Percentiles rank a stretch among this genome's conserved stretches.
Evolutionary conservation across 2,797 vertebrate genomes (phyloP).

Genomic region (Clarias fuscus): DNA sequence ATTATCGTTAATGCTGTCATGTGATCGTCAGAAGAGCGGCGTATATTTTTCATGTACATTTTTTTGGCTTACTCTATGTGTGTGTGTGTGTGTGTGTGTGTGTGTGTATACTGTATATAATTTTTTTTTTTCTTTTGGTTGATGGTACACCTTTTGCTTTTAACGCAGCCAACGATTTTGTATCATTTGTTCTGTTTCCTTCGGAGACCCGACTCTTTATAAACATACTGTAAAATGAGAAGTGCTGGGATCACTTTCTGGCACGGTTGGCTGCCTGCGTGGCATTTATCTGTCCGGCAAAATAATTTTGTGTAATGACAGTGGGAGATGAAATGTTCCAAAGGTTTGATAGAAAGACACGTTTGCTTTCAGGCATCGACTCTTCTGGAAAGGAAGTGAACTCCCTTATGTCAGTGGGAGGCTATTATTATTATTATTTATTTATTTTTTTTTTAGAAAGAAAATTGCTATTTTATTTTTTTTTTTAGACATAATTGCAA

Average conservation of each 20-base stretch:
- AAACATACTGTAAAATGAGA: constrained; percentile 19
- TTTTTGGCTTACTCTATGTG: too few species aligned
- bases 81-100: too few species aligned
- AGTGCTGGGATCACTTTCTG: neutral
- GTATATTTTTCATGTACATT: too few species aligned
- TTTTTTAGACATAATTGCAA: neutral
- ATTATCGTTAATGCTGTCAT: too few species aligned
- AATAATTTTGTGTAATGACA: constrained; percentile 36
- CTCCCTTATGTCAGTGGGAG: neutral
- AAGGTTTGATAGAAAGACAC: constrained; percentile 20
- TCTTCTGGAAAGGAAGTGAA: neutral
- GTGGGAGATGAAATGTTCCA: constrained; percentile 23
- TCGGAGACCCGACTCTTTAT: neutral
- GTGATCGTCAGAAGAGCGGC: too few species aligned
- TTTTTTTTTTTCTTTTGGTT: neutral
- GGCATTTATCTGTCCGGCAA: constrained; percentile 21
- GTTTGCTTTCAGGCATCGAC: constrained; percentile 15
- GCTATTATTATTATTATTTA: neutral
- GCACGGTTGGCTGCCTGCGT: neutral
- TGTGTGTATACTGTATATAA: too few species aligned
- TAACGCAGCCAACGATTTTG: neutral
- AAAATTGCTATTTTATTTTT: neutral
- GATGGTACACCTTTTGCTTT: neutral
- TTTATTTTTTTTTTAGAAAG: neutral
- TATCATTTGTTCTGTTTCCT: neutral